These are phyloP conservation scores for Silurus lanzhouensis DNA, from an alignment of 2,797 vertebrate genomes.

Conservation along the genomic window DNA sequence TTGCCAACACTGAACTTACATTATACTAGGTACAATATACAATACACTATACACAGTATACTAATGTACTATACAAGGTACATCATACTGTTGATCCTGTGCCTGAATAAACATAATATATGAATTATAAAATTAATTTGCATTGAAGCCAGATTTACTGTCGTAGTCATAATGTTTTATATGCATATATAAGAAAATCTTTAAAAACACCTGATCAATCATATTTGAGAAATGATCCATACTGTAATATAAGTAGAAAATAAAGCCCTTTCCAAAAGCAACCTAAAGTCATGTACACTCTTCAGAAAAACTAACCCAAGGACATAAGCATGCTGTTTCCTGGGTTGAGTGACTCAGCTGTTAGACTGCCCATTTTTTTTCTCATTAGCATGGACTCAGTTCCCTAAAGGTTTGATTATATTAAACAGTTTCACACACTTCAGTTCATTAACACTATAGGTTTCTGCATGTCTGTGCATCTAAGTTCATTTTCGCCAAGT, in stretches of 20 bases:
- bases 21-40: no score
- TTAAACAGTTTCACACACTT: slow-evolving; percentile 26
- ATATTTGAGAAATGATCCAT: not conserved
- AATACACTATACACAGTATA: no score
- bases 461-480: not conserved
- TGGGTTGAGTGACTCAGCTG: slow-evolving; percentile 18
- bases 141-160: not conserved
- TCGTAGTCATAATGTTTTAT: not conserved
- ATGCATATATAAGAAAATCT: not conserved
- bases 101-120: not conserved
- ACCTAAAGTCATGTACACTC: slow-evolving; percentile 6
- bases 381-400: slow-evolving; percentile 13
- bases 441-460: slow-evolving; percentile 28
- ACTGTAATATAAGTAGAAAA: not conserved
- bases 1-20: not conserved
- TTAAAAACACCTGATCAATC: not conserved
- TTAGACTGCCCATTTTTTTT: slow-evolving; percentile 13
- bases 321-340: slow-evolving; percentile 11
- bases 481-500: not conserved
- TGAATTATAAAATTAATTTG: not conserved
- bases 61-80: no score
- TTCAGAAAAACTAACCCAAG: slow-evolving; percentile 3
- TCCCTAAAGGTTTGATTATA: slow-evolving; percentile 30
- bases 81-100: not conserved
- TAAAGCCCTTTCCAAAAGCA: not conserved